These are phyloP conservation scores for Ictalurus punctatus DNA, from an alignment of 2,113 vertebrate species.

Conservation along the genomic window DNA sequence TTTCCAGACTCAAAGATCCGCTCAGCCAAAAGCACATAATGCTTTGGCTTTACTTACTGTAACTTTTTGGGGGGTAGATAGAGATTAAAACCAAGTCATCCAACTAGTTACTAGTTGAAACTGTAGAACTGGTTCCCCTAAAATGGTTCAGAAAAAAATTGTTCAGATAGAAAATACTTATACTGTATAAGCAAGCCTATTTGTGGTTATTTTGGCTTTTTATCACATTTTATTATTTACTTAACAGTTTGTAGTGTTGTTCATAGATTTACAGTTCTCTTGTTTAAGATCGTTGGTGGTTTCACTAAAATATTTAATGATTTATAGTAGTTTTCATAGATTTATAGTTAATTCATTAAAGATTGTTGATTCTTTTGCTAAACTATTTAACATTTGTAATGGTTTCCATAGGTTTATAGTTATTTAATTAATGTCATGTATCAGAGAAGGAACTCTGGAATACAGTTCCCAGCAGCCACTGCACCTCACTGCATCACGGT, in stretches of 20 bases:
- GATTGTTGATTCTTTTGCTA: not conserved
- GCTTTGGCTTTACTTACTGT: conserved; percentile 16
- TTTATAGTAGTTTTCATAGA: not conserved
- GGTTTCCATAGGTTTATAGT: not conserved
- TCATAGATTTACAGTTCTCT: not conserved
- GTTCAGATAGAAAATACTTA: not conserved
- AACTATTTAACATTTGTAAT: not conserved
- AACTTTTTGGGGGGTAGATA: not conserved
- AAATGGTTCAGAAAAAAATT: not conserved
- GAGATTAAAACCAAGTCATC: not conserved
- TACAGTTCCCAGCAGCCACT: no score
- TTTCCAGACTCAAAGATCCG: conserved; percentile 22
- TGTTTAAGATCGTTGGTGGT: not conserved
- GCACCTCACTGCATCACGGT: no score
- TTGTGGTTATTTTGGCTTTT: not conserved
- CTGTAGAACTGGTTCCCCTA: not conserved
- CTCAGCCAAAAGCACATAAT: conserved; percentile 14
- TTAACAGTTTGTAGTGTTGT: not conserved
- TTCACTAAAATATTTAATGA: not conserved
- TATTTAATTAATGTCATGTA: no score
- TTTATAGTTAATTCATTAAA: not conserved
- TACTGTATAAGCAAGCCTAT: not conserved
- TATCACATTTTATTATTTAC: not conserved
- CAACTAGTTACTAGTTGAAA: not conserved
- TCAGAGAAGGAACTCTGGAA: no score